Evolutionary conservation across 2,888 invertebrate species (phyloP).

Genomic region (Agapostemon virescens): DNA sequence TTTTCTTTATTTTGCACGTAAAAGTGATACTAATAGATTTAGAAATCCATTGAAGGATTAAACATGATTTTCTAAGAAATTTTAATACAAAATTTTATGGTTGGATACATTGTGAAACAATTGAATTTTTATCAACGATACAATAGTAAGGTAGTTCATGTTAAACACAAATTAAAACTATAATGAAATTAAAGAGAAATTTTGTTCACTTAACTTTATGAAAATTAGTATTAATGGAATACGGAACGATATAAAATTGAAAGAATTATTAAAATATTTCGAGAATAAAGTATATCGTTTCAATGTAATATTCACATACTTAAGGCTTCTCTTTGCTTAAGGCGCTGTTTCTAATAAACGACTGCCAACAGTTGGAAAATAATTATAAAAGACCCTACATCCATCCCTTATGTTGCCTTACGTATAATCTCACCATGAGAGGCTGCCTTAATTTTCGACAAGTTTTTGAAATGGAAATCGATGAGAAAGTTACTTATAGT

Average conservation of each 20-base stretch:
- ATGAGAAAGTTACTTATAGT: constrained; percentile 36
- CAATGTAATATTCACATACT: neutral
- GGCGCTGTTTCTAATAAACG: neutral
- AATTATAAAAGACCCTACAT: constrained; percentile 41
- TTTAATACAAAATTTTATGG: constrained; percentile 3
- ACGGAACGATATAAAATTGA: neutral
- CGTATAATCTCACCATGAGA: constrained; percentile 37
- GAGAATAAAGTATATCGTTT: neutral
- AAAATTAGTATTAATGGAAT: neutral
- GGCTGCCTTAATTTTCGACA: constrained; percentile 44
- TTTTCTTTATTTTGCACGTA: neutral
- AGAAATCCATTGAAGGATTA: neutral
- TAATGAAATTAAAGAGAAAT: neutral
- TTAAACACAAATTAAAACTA: neutral
- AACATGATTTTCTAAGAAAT: constrained; percentile 17
- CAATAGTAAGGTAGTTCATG: neutral
- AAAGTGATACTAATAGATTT: constrained; percentile 35
- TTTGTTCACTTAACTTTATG: neutral
- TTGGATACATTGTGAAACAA: constrained; percentile 29
- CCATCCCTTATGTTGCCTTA: neutral
- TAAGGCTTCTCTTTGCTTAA: neutral
- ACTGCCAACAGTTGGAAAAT: constrained; percentile 33
- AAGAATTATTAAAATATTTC: neutral
- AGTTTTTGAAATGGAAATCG: constrained; percentile 57
- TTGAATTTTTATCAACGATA: constrained; percentile 32